phyloP scores from a whole-genome alignment of 1,140 invertebrate genomes.

The Popillia japonica region DNA sequence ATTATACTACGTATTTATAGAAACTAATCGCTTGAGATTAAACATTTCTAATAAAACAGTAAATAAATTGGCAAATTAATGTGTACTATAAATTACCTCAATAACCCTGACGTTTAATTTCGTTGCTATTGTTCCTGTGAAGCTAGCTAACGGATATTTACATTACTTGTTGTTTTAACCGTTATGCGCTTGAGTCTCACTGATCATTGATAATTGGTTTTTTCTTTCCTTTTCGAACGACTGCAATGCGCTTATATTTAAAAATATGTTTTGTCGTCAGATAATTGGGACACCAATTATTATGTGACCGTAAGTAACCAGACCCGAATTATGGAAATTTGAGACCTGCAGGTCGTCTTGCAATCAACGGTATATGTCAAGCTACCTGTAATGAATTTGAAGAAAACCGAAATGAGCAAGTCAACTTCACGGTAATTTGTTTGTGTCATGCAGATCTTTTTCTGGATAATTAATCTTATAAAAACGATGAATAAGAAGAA shows the following conservation, averaged over 20 bases:
- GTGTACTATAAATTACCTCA: background rate
- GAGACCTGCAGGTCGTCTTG: background rate
- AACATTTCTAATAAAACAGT: background rate
- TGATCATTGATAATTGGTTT: conserved; percentile 2
- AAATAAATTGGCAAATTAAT: background rate
- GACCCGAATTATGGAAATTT: background rate
- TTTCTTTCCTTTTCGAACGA: background rate
- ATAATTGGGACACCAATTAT: conserved; percentile 9
- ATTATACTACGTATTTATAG: too few relatives aligned
- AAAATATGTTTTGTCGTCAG: background rate
- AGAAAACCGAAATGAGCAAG: background rate
- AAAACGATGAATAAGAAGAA: too few relatives aligned
- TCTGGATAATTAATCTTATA: too few relatives aligned
- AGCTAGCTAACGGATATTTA: conserved; percentile 11
- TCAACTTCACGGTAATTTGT: background rate
- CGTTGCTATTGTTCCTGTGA: background rate
- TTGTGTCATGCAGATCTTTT: too few relatives aligned
- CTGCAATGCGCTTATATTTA: background rate
- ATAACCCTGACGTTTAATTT: conserved; percentile 8
- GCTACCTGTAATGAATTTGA: background rate
- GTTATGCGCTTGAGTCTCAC: background rate
- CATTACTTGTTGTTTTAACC: conserved; percentile 13
- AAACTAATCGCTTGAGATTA: background rate
- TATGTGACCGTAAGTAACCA: background rate
- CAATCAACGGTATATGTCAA: conserved; percentile 2